Conservation (phyloP, 2,113 vertebrate genomes). For the Irena cyanogastra region DNA sequence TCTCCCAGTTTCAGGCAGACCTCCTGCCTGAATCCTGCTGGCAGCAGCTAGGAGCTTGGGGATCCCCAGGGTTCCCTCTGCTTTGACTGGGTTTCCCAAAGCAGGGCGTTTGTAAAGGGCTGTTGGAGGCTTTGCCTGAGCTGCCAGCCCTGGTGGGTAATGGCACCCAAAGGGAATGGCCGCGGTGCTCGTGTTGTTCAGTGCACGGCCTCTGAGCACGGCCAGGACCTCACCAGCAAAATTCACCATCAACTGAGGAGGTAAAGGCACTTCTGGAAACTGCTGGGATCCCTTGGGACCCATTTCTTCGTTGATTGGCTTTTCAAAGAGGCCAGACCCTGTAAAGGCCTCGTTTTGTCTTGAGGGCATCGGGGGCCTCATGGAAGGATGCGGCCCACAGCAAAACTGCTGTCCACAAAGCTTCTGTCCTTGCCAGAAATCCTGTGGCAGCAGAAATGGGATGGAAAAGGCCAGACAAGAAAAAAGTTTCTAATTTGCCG, state of each 20-base stretch:
- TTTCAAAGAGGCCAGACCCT: background rate
- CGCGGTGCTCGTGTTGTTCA: accelerated
- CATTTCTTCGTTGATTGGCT: background rate
- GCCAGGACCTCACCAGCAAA: background rate
- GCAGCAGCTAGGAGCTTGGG: background rate
- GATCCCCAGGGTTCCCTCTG: accelerated
- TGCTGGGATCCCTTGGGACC: background rate
- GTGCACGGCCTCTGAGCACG: background rate
- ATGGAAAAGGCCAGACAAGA: background rate
- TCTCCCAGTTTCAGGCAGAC: background rate
- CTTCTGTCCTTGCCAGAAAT: background rate
- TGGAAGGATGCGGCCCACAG: accelerated
- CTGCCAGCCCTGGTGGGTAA: background rate
- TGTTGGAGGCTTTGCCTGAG: accelerated
- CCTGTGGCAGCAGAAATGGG: background rate
- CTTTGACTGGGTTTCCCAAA: background rate
- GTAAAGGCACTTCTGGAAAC: background rate
- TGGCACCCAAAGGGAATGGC: accelerated
- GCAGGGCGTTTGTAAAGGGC: background rate
- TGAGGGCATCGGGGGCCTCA: background rate
- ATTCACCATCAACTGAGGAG: background rate
- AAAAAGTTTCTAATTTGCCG: background rate
- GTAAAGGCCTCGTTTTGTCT: background rate
- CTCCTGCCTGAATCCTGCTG: background rate
- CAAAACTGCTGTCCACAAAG: background rate